Conservation (phyloP, 2,888 invertebrate genomes). For the Drosophila prolongata region DNA sequence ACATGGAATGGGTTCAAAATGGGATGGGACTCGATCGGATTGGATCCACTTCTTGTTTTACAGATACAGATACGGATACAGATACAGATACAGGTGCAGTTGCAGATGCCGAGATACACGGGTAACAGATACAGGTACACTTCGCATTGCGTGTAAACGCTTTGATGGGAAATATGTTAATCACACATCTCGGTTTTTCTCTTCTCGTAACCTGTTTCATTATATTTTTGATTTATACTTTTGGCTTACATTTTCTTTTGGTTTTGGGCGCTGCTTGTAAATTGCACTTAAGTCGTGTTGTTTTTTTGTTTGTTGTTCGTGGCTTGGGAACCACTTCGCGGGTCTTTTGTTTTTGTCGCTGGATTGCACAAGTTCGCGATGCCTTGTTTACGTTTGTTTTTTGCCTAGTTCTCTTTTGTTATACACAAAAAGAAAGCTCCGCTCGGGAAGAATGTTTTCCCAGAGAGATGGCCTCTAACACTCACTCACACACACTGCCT, state of each 20-base stretch:
- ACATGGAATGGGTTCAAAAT: slow-evolving; percentile 24
- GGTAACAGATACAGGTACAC: slow-evolving; percentile 28
- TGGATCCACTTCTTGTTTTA: slow-evolving; percentile 76
- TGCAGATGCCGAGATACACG: slow-evolving; percentile 19
- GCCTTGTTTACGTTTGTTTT: slow-evolving; percentile 37
- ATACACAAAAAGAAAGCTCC: slow-evolving; percentile 74
- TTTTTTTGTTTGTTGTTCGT: slow-evolving; percentile 2
- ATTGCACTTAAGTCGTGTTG: slow-evolving; percentile 35
- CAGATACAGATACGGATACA: slow-evolving; percentile 15
- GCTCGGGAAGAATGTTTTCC: slow-evolving; percentile 72
- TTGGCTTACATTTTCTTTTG: slow-evolving; percentile 69
- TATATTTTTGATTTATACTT: slow-evolving; percentile 71
- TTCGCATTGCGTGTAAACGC: slow-evolving; percentile 57
- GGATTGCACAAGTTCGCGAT: slow-evolving; percentile 37
- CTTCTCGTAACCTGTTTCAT: slow-evolving; percentile 70
- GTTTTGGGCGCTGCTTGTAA: slow-evolving; percentile 21
- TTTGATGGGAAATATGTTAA: slow-evolving; percentile 80
- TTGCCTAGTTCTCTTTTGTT: slow-evolving; percentile 58
- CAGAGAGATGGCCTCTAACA: slow-evolving; percentile 58
- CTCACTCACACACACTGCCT: slow-evolving; percentile 15
- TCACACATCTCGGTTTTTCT: slow-evolving; percentile 59
- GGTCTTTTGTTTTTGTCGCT: slow-evolving; percentile 30
- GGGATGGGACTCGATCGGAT: slow-evolving; percentile 25
- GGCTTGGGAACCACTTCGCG: slow-evolving; percentile 27
- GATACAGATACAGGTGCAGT: slow-evolving; percentile 15